Percentiles rank a stretch among this genome's conserved stretches.
These are phyloP conservation scores for Rhabdornis inornatus DNA, from an alignment of 2,113 vertebrate genomes.

Conservation along the genomic window DNA sequence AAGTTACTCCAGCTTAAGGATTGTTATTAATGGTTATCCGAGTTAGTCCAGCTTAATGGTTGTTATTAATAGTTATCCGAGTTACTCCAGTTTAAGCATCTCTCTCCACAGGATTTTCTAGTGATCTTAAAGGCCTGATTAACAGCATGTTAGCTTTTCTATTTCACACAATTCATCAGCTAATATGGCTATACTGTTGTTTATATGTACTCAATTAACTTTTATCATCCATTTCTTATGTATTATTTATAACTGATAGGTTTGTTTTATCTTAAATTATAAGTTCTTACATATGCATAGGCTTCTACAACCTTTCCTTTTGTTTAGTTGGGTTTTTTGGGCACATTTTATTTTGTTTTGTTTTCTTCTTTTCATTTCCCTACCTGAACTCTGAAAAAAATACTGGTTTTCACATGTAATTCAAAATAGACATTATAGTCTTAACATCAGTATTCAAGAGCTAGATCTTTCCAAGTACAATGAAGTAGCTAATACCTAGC, in stretches of 20 bases:
- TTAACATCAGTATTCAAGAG: background rate
- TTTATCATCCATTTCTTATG: background rate
- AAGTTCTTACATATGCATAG: background rate
- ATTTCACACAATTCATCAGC: background rate
- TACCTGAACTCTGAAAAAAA: background rate
- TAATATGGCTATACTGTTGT: background rate
- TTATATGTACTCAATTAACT: background rate
- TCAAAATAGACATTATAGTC: background rate
- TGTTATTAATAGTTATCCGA: background rate
- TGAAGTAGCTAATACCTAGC: background rate
- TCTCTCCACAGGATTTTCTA: background rate
- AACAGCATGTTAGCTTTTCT: background rate
- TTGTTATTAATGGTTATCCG: background rate
- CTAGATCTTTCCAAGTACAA: background rate
- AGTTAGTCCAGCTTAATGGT: background rate
- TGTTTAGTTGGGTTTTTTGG: background rate
- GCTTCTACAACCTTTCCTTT: background rate
- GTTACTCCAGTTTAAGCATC: background rate
- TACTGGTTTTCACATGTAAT: background rate
- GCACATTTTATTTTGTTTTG: background rate
- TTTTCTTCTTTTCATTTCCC: background rate
- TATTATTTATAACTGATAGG: background rate
- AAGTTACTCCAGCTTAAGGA: background rate
- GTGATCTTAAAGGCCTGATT: background rate
- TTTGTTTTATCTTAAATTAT: background rate